Evolutionary conservation across 2,888 invertebrate species (phyloP), one percentile per base, ranked within the genome.

Genomic region (Dynastes tityus): DNA sequence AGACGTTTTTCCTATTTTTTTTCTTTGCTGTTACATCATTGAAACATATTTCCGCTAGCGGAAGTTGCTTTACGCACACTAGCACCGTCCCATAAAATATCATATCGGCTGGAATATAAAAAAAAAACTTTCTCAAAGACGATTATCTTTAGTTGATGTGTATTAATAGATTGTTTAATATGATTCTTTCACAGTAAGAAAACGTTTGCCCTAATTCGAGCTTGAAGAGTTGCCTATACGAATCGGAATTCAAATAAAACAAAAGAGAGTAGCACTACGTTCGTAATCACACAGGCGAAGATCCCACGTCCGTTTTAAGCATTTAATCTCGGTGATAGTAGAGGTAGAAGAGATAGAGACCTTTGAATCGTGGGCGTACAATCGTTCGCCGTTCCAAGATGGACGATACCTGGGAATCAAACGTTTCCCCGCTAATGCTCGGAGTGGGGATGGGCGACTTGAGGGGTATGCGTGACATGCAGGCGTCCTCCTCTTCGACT

Each of bases 371-470:
- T 84, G 81, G 84, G 84, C 80, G 83, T 79, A 80, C 75, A 79
- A 71, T 61, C 22, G 8, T 9, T 55, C 51, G 27, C 71, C 65
- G 73, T 64, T 82, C 79, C 84, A 87, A 87, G 85, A 89, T 89
- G 89, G 89, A 89, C 85, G 89, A 89, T 82, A 85, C 87, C 82
- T 89, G 89, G 89, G 89, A 89, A 84, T 85, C 86, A 82, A 88
- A 88, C 85, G 88, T 88, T 82, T 87, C 89, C 84, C 89, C 89
- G 81, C 84, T 89, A 83, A 88, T 89, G 87, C 87, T 89, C 86
- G 89, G 89, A 82, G 87, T 88, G 83, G 87, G 87, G 83, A 87
- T 88, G 84, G 84, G 84, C 74, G 88, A 87, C 63, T 83, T 87
- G 83, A 83, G 85, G 82, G 85, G 84, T 78, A 85, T 88, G 84